These are phyloP conservation scores for Heteromormyrus szaboi DNA, from an alignment of 2,797 vertebrate species.

Conservation along the genomic window DNA sequence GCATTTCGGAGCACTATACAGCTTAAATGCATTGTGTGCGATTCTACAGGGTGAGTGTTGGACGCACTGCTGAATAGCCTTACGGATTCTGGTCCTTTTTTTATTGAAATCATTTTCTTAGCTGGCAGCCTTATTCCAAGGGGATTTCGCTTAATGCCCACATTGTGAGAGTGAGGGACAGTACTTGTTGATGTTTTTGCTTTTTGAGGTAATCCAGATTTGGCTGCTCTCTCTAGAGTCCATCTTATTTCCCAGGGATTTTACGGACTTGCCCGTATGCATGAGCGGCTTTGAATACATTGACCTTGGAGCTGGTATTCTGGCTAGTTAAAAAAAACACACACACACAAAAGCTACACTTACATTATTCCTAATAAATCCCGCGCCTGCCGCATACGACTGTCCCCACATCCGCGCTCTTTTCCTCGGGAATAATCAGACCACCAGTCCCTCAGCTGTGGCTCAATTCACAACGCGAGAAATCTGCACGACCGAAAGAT, in stretches of 20 bases:
- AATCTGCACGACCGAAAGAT: neutral
- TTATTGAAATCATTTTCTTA: conserved; percentile 5
- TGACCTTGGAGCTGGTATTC: conserved; percentile 4
- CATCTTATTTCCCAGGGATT: neutral
- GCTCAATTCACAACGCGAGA: neutral
- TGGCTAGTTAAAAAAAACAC: neutral
- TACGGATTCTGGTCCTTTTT: neutral
- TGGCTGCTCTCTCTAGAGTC: neutral
- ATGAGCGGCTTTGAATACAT: neutral
- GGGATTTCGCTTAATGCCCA: neutral
- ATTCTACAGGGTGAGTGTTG: neutral
- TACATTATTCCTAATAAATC: conserved; percentile 12
- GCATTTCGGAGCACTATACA: neutral
- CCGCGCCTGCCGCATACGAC: neutral
- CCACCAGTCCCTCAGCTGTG: neutral
- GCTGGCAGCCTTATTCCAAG: neutral
- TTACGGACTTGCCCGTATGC: neutral
- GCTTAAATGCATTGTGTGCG: conserved; percentile 5
- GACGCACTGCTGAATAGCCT: neutral
- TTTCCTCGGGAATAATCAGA: neutral
- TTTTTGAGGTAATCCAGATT: conserved; percentile 15
- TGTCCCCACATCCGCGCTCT: neutral
- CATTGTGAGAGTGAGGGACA: neutral
- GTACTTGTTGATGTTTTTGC: conserved; percentile 3
- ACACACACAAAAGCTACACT: neutral